Conservation (phyloP, 2,797 vertebrate genomes). For the Trachops cirrhosus region DNA sequence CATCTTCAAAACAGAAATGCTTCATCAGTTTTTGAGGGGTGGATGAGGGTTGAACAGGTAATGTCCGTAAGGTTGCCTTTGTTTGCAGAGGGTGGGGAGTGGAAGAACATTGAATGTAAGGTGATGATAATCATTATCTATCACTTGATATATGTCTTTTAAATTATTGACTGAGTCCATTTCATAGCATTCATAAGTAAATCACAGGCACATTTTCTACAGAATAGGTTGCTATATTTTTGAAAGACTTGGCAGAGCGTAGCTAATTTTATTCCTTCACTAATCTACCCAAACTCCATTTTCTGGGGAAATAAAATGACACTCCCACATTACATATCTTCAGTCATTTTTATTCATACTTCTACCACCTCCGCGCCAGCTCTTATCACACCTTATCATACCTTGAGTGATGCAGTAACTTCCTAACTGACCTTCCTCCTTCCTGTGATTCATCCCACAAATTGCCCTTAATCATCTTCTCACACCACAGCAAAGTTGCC, state of each 20-base stretch:
- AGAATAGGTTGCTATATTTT: conserved; percentile 22
- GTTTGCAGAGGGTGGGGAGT: neutral
- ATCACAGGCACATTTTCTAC: neutral
- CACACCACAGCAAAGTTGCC: neutral
- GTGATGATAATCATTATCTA: neutral
- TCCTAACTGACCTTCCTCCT: neutral
- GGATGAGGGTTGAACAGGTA: neutral
- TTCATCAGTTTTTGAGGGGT: neutral
- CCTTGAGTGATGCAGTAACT: neutral
- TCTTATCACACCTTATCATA: neutral
- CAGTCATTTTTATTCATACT: neutral
- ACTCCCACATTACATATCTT: neutral
- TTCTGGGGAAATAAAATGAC: neutral
- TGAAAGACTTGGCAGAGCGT: conserved; percentile 16
- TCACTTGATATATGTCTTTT: neutral
- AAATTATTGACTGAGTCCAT: neutral
- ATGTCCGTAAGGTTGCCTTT: neutral
- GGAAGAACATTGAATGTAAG: neutral
- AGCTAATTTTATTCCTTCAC: conserved; percentile 13
- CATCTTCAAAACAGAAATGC: neutral
- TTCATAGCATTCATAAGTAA: neutral
- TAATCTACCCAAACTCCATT: conserved; percentile 42
- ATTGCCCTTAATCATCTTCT: neutral
- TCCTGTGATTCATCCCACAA: neutral
- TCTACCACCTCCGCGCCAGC: neutral